Evolutionary conservation across 2,797 vertebrate species (phyloP).

Genomic region (Cichlasoma orientale): DNA sequence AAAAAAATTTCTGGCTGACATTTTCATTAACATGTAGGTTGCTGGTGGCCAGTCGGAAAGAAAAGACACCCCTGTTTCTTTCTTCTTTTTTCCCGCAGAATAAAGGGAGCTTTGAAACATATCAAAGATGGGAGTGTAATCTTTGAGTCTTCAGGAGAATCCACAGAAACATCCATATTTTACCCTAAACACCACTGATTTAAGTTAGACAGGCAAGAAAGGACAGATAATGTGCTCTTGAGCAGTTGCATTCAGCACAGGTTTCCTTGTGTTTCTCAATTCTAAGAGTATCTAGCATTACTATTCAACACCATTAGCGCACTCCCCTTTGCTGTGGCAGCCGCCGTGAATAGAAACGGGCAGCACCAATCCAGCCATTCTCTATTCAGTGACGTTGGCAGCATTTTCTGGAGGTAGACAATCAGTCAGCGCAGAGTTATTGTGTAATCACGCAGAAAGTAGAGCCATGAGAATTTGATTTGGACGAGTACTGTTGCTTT

Average conservation of each 20-base stretch:
- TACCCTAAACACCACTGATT: neutral
- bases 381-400: conserved; percentile 63
- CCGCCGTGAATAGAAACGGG: conserved; percentile 58
- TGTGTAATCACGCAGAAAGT: conserved; percentile 74
- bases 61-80: conserved; percentile 14
- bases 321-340: conserved; percentile 42
- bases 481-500: conserved; percentile 65
- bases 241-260: conserved; percentile 31
- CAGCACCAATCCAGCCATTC: conserved; percentile 56
- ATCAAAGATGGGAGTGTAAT: conserved; percentile 1
- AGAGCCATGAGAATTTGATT: conserved; percentile 71
- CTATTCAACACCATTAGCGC: conserved; percentile 60
- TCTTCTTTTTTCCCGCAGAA: neutral
- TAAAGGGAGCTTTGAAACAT: conserved; percentile 26
- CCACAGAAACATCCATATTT: neutral
- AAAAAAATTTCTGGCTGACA: conserved; percentile 31
- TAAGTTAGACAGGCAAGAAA: neutral
- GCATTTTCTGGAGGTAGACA: conserved; percentile 64
- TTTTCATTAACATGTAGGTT: conserved; percentile 50
- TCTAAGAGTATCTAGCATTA: conserved; percentile 41
- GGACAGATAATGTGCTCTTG: conserved; percentile 23
- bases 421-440: conserved; percentile 68
- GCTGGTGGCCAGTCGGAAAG: conserved; percentile 16
- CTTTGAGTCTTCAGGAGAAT: neutral
- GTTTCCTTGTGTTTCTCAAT: conserved; percentile 42